phyloP scores from a whole-genome alignment of 2,888 invertebrate species.

The Pyralis farinalis region DNA sequence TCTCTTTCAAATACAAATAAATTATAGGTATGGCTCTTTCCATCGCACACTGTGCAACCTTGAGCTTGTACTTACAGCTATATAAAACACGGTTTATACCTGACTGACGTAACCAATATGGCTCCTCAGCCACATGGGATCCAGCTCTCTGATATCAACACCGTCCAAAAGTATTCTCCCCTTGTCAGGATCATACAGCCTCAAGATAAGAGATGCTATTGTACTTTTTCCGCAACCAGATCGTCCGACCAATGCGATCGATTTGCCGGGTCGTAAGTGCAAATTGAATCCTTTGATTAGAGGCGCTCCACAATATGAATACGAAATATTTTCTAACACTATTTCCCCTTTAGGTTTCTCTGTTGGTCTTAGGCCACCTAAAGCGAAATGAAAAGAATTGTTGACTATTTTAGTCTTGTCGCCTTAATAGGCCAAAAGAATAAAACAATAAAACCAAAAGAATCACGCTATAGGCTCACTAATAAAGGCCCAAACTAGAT shows the following conservation, averaged over 20 bases:
- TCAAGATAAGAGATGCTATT: slow-evolving; percentile 89
- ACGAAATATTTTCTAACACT: slow-evolving; percentile 86
- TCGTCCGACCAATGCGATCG: slow-evolving; percentile 91
- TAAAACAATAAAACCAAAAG: no score
- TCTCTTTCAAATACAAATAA: no score
- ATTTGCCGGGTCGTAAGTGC: slow-evolving; percentile 83
- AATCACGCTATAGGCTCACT: no score
- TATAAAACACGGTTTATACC: no score
- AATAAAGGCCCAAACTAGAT: no score
- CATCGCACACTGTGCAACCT: no score
- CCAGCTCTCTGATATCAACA: slow-evolving; percentile 86
- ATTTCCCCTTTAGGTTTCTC: slow-evolving; percentile 85
- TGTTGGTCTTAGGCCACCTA: slow-evolving; percentile 83
- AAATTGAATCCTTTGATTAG: slow-evolving; percentile 84
- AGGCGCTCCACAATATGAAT: slow-evolving; percentile 84
- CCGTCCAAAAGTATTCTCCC: slow-evolving; percentile 90
- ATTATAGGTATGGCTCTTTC: no score
- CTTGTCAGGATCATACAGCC: slow-evolving; percentile 91
- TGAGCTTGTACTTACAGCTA: no score
- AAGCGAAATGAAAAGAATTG: slow-evolving; percentile 21
- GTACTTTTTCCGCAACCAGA: slow-evolving; percentile 98
- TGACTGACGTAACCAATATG: slow-evolving; percentile 95
- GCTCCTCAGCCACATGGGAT: slow-evolving; percentile 91
- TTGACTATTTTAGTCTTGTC: no score
- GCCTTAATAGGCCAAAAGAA: no score